A percentile compares a stretch with the other conserved stretches of the same genome.
phyloP scores from a whole-genome alignment of 1,140 invertebrate genomes.

The Dolichoris vasculosae region DNA sequence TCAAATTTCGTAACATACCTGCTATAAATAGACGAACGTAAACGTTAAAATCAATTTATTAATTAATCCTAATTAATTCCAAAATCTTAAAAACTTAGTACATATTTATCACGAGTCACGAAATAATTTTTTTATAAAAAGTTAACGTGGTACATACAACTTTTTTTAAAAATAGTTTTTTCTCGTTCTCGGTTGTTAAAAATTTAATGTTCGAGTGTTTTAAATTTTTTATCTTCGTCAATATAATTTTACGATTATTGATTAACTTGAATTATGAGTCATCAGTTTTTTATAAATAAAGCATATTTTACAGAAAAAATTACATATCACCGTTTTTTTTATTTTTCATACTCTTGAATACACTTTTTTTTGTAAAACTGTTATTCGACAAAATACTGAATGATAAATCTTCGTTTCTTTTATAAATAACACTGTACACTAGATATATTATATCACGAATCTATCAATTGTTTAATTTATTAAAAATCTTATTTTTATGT shows the following conservation, averaged over 20 bases:
- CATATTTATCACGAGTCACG: neutral
- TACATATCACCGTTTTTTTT: neutral
- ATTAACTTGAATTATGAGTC: neutral
- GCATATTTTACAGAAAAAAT: neutral
- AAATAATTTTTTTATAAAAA: no score
- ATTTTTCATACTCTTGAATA: neutral
- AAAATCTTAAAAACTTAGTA: neutral
- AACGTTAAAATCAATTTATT: neutral
- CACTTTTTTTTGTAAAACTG: neutral
- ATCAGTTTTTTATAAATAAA: neutral
- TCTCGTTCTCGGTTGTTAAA: neutral
- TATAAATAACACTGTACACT: neutral
- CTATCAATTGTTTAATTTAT: neutral
- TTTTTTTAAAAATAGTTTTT: no score
- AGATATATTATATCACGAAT: neutral
- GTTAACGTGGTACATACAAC: no score
- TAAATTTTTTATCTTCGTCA: neutral
- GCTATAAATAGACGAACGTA: neutral
- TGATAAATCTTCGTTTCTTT: neutral
- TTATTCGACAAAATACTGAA: neutral
- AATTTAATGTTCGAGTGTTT: neutral
- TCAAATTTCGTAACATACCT: neutral
- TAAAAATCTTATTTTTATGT: neutral
- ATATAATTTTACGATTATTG: neutral
- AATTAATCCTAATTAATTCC: neutral